Conservation (phyloP, 1,140 invertebrate species). For the Temnothorax nylanderi region DNA sequence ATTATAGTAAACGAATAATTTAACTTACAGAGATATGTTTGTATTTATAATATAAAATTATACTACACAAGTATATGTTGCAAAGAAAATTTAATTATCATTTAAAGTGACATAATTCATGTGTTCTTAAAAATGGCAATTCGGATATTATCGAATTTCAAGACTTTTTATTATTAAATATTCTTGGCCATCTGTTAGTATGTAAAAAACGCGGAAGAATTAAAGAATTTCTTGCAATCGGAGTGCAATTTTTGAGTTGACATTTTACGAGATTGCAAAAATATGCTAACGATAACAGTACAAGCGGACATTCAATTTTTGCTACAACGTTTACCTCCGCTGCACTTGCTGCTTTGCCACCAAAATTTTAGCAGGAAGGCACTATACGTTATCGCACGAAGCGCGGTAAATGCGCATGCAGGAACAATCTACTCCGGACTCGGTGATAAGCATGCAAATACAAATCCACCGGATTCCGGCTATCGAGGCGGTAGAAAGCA, state of each 20-base stretch:
- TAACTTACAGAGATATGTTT: neutral
- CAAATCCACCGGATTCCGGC: slow-evolving; percentile 34
- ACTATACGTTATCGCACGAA: neutral
- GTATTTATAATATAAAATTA: neutral
- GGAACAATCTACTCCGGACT: slow-evolving; percentile 29
- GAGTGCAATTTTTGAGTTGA: neutral
- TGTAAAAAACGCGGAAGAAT: neutral
- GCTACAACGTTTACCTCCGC: neutral
- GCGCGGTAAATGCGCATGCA: slow-evolving; percentile 45
- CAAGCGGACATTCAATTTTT: neutral
- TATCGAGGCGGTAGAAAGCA: slow-evolving; percentile 32
- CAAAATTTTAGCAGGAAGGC: slow-evolving; percentile 6
- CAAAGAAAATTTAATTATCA: neutral
- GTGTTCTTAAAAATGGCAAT: neutral
- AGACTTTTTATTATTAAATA: neutral
- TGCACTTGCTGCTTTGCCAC: neutral
- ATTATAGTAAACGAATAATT: neutral
- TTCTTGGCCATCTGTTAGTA: neutral
- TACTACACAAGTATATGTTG: neutral
- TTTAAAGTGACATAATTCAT: neutral
- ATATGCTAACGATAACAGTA: neutral
- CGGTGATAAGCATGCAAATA: slow-evolving; percentile 49
- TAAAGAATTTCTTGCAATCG: neutral
- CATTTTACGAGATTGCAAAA: neutral
- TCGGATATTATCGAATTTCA: neutral